Evolutionary conservation across 2,888 invertebrate genomes (phyloP).

Genomic region (Eupeodes latifasciatus): DNA sequence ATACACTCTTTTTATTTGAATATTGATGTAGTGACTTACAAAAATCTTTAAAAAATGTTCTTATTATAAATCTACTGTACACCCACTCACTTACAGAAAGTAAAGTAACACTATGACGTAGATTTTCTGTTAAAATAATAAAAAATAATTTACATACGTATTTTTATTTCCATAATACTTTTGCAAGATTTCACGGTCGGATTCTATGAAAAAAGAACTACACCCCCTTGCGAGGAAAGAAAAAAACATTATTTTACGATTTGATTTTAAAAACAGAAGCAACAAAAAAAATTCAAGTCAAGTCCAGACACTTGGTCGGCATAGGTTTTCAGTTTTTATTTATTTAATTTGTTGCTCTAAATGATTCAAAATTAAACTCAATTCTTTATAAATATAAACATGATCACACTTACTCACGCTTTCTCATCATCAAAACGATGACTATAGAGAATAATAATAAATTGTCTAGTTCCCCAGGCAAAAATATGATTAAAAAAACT

Average conservation of each 20-base stretch:
- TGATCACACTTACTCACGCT: not conserved
- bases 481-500: slow-evolving; percentile 15
- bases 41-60: no score
- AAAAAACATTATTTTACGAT: not conserved
- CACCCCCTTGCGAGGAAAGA: no score
- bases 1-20: no score
- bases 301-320: slow-evolving; percentile 28
- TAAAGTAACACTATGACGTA: no score
- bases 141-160: no score
- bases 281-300: not conserved
- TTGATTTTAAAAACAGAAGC: not conserved
- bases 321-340: not conserved
- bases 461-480: not conserved
- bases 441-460: not conserved
- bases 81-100: no score
- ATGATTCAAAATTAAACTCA: slow-evolving; percentile 25
- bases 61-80: no score
- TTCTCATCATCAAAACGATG: not conserved
- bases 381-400: slow-evolving; percentile 13
- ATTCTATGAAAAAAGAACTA: no score
- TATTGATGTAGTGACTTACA: no score
- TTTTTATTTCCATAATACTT: no score
- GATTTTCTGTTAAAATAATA: no score
- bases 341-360: not conserved
- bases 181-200: no score